phyloP scores from a whole-genome alignment of 2,888 invertebrate genomes.

The Andrena camellia region DNA sequence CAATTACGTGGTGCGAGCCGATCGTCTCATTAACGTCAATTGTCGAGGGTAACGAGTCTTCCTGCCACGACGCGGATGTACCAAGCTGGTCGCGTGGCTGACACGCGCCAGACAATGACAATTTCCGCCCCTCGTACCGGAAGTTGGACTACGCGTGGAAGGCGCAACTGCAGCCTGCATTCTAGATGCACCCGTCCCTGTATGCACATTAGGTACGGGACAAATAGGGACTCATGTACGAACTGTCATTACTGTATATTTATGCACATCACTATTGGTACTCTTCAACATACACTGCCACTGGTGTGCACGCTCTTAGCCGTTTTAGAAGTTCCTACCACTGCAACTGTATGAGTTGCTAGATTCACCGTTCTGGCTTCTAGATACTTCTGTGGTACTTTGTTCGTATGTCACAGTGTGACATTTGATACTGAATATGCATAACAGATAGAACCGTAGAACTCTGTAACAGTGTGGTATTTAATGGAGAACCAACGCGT shows the following conservation, averaged over 20 bases:
- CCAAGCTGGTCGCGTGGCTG: constrained; percentile 78
- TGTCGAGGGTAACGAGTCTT: constrained; percentile 49
- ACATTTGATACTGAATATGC: no score
- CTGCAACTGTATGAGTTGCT: no score
- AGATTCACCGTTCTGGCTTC: no score
- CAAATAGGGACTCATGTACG: constrained; percentile 11
- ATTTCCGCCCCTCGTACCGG: constrained; percentile 77
- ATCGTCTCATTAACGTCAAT: constrained; percentile 75
- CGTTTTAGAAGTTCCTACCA: no score
- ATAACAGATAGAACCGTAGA: no score
- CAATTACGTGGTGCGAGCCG: constrained; percentile 66
- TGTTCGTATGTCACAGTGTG: no score
- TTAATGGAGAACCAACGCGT: background rate
- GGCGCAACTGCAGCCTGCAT: constrained; percentile 68
- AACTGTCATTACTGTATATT: constrained; percentile 17
- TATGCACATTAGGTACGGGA: constrained; percentile 31
- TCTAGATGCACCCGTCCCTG: constrained; percentile 66
- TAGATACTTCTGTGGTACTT: no score
- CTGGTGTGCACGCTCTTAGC: no score
- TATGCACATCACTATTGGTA: background rate
- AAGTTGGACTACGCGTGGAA: constrained; percentile 64
- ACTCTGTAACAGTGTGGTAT: background rate
- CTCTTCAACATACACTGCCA: background rate
- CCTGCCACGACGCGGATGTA: constrained; percentile 33
- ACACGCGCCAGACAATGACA: constrained; percentile 79